phyloP scores from a whole-genome alignment of 2,888 invertebrate genomes.

The Galerucella nymphaeae region DNA sequence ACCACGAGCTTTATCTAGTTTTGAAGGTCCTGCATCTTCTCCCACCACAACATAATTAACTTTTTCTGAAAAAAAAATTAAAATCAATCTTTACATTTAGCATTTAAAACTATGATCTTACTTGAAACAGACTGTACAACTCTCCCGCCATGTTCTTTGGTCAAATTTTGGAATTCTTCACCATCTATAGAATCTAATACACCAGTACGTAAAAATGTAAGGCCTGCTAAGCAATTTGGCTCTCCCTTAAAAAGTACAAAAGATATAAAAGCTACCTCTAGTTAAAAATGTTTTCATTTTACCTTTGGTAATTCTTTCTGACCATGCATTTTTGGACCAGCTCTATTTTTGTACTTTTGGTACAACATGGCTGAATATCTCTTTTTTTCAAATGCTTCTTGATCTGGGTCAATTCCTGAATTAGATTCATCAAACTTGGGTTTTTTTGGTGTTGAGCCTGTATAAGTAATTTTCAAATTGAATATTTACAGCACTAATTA shows the following conservation, averaged over 20 bases:
- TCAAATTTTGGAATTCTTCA: conserved; percentile 79
- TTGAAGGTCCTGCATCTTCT: conserved; percentile 86
- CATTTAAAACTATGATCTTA: conserved; percentile 53
- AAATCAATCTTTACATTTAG: neutral
- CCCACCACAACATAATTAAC: conserved; percentile 86
- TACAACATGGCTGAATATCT: conserved; percentile 75
- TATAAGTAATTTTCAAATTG: conserved; percentile 50
- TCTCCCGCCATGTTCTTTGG: conserved; percentile 84
- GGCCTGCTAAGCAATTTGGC: conserved; percentile 76
- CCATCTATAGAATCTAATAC: conserved; percentile 89
- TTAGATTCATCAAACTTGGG: conserved; percentile 57
- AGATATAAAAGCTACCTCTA: conserved; percentile 2
- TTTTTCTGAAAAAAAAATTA: conserved; percentile 56
- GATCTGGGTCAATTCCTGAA: conserved; percentile 68
- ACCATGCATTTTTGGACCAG: conserved; percentile 85
- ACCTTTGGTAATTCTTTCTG: conserved; percentile 86
- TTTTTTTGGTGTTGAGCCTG: conserved; percentile 48
- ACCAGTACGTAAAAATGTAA: conserved; percentile 84
- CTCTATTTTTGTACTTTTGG: conserved; percentile 80
- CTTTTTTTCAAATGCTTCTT: conserved; percentile 76
- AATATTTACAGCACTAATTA: conserved; percentile 25
- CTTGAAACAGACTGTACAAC: conserved; percentile 79
- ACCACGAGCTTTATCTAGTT: conserved; percentile 80
- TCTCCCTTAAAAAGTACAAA: conserved; percentile 69
- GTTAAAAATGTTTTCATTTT: conserved; percentile 39